Evolutionary conservation across 2,888 invertebrate genomes (phyloP).

Genomic region (Mythimna ferrago): DNA sequence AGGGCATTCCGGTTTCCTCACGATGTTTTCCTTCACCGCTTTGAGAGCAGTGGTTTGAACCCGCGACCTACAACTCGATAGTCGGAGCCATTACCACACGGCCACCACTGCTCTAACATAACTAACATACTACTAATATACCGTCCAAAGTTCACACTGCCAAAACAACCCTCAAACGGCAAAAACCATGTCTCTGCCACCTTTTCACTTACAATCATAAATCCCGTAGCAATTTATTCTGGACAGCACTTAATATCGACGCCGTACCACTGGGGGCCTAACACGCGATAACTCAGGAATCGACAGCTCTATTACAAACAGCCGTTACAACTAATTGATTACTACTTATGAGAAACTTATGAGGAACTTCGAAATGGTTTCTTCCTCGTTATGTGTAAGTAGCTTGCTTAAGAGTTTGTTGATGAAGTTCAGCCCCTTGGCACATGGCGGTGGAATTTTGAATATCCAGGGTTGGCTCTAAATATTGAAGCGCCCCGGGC

Average conservation of each 20-base stretch:
- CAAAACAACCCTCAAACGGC: background rate
- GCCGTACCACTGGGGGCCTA: background rate
- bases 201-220: slow-evolving; percentile 30
- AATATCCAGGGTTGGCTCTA: no score
- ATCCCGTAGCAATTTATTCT: slow-evolving; percentile 30
- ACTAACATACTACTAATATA: background rate
- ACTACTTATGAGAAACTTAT: slow-evolving; percentile 6
- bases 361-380: slow-evolving; percentile 2
- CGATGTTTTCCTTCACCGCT: no score
- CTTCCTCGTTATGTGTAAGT: background rate
- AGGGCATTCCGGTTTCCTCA: no score
- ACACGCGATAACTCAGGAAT: slow-evolving; percentile 41
- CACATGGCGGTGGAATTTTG: no score
- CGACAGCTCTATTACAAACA: slow-evolving; percentile 42
- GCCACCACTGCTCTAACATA: no score
- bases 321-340: slow-evolving; percentile 32
- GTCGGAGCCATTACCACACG: no score
- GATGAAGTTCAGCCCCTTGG: no score
- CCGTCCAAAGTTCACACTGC: background rate
- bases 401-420: background rate
- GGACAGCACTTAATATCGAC: slow-evolving; percentile 27
- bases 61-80: no score
- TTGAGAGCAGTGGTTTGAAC: no score
- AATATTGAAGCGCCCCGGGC: no score
- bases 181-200: background rate